Conservation (phyloP, 2,888 invertebrate genomes). For the Andrena flavipes region DNA sequence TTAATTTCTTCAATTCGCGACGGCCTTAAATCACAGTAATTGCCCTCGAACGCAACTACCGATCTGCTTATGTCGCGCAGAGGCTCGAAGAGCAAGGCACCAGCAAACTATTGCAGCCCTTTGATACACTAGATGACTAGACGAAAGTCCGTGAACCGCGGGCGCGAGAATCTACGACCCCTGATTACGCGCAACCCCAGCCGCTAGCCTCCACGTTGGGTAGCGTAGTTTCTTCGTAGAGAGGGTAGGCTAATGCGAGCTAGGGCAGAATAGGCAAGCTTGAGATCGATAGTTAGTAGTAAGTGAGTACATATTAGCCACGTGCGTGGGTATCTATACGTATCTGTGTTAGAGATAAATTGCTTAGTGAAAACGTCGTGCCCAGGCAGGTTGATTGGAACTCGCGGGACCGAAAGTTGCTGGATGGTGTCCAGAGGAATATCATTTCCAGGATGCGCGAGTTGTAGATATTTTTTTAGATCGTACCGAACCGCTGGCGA, state of each 20-base stretch:
- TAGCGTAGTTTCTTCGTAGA: not conserved
- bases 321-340: constrained; percentile 32
- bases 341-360: constrained; percentile 31
- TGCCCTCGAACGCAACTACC: no score
- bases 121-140: no score
- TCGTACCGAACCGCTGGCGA: constrained; percentile 49
- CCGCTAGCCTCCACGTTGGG: constrained; percentile 14
- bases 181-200: not conserved
- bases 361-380: constrained; percentile 7
- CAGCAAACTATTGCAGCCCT: no score
- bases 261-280: not conserved
- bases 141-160: no score
- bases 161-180: constrained; percentile 1
- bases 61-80: no score
- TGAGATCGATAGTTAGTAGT: constrained; percentile 18
- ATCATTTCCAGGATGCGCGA: constrained; percentile 17
- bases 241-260: constrained; percentile 6
- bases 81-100: no score
- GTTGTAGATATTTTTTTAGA: constrained; percentile 27
- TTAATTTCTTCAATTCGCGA: no score
- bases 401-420: not conserved
- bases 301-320: constrained; percentile 32
- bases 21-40: no score
- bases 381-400: constrained; percentile 1
- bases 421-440: not conserved